Base-by-base conservation (phyloP, 2,888 invertebrate species). In the Polyommatus iphigenia region DNA sequence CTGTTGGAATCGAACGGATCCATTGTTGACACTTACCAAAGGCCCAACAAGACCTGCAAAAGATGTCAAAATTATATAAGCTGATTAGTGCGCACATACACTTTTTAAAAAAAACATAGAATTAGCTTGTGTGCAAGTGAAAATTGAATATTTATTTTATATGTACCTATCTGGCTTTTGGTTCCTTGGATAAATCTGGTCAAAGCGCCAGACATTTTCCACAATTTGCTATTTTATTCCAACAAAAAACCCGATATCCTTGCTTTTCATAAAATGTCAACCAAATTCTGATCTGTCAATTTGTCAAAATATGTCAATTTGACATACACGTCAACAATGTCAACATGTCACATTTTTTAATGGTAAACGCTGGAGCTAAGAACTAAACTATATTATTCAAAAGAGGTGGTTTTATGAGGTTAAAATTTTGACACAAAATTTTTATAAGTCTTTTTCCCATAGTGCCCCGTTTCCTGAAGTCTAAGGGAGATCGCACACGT, bases 141-240 rank as follows among this genome's bases (percentile, higher is more conserved):
- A 15, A 67, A 29, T 15, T 29, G 0, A 67, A 15, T 79, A 29
- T 24, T 54, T 29, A 75, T 24, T 62, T 10, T 78, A 77, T 87
- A 88, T 89, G 95, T 94, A 97, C 97, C 96, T 85, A 96, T 92
- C 91, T 96, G 88, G 80, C 89, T 83, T 87, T 91, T 93, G 79
- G 94, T 85, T 80, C 94, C 88, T 82, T 95, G 95, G 94, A 95
- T 94, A 88, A 95, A 94, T 89, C 97, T 96, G 85, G 95, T 95
- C 88, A 97, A 92, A 84, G 95, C 95, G 89, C 96, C 95, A 94
- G 97, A 97, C 97, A 97, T 97, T 95, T 96, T 96, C 91, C 81
- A 75, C 75, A 24, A 46, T 72, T 73, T 13, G 5, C 29, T 29
- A 20, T 24, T 50, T 29, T 73, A 41, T 1, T 32, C 29, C 15